phyloP scores from a whole-genome alignment of 2,113 vertebrate species.

The Meriones unguiculatus region DNA sequence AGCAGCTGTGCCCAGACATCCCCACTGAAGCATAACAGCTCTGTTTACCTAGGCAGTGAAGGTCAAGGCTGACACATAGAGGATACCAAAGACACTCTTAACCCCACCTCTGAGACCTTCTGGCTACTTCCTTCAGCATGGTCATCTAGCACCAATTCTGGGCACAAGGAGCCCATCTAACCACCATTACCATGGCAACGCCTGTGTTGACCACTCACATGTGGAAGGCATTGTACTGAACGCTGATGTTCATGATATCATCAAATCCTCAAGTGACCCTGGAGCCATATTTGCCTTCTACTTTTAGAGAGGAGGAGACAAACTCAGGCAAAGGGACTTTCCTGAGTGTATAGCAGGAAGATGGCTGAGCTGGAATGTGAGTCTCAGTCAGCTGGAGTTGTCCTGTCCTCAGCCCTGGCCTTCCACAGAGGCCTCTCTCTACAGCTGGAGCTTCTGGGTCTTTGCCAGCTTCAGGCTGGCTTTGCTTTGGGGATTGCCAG shows the following conservation, averaged over 20 bases:
- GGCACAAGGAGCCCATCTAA: not conserved
- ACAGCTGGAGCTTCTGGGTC: not conserved
- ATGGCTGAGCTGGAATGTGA: rapidly evolving
- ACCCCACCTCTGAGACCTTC: not conserved
- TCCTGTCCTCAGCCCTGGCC: not conserved
- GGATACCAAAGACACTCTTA: not conserved
- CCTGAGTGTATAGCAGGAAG: not conserved
- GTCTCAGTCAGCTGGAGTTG: not conserved
- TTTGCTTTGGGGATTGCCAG: not conserved
- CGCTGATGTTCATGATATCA: not conserved
- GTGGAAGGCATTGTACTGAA: not conserved
- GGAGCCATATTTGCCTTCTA: rapidly evolving
- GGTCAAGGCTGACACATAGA: too few species aligned
- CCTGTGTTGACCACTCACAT: not conserved
- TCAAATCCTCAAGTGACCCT: constrained; percentile 3
- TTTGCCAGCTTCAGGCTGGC: not conserved
- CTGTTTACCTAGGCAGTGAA: not conserved
- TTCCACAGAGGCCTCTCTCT: not conserved
- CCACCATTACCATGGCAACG: rapidly evolving
- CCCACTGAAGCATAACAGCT: too few species aligned
- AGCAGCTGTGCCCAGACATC: not conserved
- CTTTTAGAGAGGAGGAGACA: not conserved
- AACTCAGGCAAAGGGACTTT: not conserved
- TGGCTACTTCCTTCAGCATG: not conserved
- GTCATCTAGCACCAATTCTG: not conserved